Conservation (phyloP, 2,113 vertebrate genomes). For the Proteles cristata region DNA sequence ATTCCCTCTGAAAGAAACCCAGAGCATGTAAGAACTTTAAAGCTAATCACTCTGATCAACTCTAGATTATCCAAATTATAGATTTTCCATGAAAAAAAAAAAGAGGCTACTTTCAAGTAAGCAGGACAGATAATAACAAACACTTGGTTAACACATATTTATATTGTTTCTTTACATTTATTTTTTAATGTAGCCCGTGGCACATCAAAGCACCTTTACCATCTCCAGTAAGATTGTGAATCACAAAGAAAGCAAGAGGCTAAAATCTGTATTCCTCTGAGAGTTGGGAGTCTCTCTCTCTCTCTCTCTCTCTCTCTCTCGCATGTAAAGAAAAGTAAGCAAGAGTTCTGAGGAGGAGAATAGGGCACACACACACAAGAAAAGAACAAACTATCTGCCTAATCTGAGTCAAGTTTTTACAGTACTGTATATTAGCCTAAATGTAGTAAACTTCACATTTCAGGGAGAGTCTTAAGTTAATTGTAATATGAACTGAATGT, state of each 20-base stretch:
- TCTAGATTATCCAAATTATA: neutral
- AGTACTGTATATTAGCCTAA: neutral
- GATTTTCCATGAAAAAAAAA: slow-evolving; percentile 21
- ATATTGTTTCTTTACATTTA: neutral
- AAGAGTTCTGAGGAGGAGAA: neutral
- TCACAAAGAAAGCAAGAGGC: slow-evolving; percentile 37
- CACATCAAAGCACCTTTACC: neutral
- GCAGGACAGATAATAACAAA: neutral
- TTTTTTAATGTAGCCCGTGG: slow-evolving; percentile 19
- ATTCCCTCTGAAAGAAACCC: neutral
- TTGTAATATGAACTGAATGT: neutral
- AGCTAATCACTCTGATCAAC: neutral
- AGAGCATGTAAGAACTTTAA: neutral
- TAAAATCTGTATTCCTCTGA: neutral
- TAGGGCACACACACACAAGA: neutral
- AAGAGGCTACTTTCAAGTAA: neutral
- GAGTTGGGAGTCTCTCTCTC: neutral
- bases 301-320: neutral
- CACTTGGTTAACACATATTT: neutral
- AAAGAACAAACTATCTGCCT: neutral
- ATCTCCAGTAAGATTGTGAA: neutral
- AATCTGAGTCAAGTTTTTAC: neutral
- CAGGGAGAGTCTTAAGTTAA: neutral
- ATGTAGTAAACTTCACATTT: neutral
- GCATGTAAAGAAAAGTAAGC: slow-evolving; percentile 24